phyloP scores from a whole-genome alignment of 2,113 vertebrate genomes.

The Rhipidura dahli region DNA sequence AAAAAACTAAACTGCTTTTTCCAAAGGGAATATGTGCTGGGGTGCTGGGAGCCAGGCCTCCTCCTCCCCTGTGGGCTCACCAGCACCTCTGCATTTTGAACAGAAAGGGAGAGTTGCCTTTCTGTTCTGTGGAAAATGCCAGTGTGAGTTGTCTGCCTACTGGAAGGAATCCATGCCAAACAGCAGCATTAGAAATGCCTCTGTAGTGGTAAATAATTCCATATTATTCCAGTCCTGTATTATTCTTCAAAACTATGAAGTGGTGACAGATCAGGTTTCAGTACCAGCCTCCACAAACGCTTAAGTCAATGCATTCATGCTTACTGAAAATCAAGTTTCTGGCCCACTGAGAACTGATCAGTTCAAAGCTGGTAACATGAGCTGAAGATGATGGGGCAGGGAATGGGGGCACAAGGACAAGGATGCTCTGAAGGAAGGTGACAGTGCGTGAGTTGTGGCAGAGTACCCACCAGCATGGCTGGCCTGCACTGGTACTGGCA shows the following conservation, averaged over 20 bases:
- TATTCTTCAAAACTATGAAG: background rate
- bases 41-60: background rate
- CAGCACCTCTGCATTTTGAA: background rate
- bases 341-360: background rate
- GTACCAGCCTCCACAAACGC: fast-evolving
- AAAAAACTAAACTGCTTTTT: background rate
- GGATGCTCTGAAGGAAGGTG: background rate
- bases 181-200: background rate
- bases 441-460: fast-evolving
- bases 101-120: background rate
- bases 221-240: background rate
- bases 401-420: background rate
- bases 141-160: background rate
- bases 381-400: background rate
- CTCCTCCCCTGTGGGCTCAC: background rate
- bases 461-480: background rate
- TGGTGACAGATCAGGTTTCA: background rate
- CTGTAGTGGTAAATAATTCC: background rate
- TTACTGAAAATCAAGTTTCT: background rate
- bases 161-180: background rate
- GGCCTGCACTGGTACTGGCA: background rate
- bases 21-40: background rate
- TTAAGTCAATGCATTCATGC: background rate
- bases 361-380: background rate
- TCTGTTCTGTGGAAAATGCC: background rate